Base-by-base conservation (phyloP, 2,888 invertebrate species). In the Formica aserva region DNA sequence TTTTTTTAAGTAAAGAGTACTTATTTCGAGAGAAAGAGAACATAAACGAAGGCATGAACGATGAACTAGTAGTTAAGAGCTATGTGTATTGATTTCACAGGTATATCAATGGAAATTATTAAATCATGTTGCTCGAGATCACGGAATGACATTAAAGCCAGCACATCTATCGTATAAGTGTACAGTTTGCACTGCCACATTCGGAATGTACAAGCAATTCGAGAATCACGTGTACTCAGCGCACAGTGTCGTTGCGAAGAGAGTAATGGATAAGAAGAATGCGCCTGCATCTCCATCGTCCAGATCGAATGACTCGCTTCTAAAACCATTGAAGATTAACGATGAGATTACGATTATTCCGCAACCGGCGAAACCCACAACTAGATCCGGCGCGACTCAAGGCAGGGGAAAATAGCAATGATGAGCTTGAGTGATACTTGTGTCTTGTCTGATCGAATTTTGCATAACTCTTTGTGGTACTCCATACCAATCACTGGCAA, bases 101-200 rank as follows among this genome's bases (percentile, higher is more conserved):
- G 98, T 98, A 90, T 98, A 98, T 95, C 98, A 98, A 95, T 98
- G 98, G 98, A 98, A 98, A 94, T 95, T 99, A 87, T 95, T 99
- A 82, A 98, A 98, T 94, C 99, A 99, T 94, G 98, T 99, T 84
- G 98, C 98, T 66, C 96, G 98, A 90, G 98, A 98, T 95, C 99
- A 99, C 95, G 98, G 97, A 93, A 97, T 98, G 96, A 98, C 98
- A 52, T 95, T 99, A 89, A 98, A 98, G 94, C 98, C 98, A 32
- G 98, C 98, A 55, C 98, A 98, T 95, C 95, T 98, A 82, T 98
- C 98, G 45, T 98, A 98, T 96, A 98, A 98, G 95, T 98, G 98
- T 95, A 98, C 98, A 15, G 98, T 98, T 41, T 98, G 98, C 95
- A 98, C 98, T 57, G 98, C 98, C 35, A 98, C 98, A 3, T 98